Evolutionary conservation across 2,113 vertebrate genomes (phyloP).

Genomic region (Malurus melanocephalus): DNA sequence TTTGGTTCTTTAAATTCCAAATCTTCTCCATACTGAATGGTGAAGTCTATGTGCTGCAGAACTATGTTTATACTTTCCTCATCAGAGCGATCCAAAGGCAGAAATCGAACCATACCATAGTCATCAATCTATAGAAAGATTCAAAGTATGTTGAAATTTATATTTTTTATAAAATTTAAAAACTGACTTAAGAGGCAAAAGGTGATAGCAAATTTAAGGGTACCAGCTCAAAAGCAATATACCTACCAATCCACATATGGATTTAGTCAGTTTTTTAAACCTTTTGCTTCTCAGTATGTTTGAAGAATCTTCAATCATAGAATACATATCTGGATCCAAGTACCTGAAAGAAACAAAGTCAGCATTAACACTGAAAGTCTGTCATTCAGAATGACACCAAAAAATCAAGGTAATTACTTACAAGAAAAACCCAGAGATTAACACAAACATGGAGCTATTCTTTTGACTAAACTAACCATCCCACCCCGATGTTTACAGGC

Average conservation of each 20-base stretch:
- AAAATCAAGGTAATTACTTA: neutral
- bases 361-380: neutral
- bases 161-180: no score
- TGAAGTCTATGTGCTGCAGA: constrained; percentile 91
- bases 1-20: constrained; percentile 95
- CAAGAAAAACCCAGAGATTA: neutral
- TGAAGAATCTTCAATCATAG: constrained; percentile 87
- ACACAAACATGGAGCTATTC: neutral
- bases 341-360: constrained; percentile 74
- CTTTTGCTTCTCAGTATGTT: constrained; percentile 82
- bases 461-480: neutral
- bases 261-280: constrained; percentile 91
- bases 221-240: neutral
- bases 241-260: constrained; percentile 91
- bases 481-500: neutral
- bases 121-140: constrained; percentile 83
- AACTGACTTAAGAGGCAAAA: neutral
- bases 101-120: constrained; percentile 95
- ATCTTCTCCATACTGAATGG: constrained; percentile 97
- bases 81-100: constrained; percentile 92
- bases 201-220: neutral
- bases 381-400: neutral
- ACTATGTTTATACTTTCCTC: constrained; percentile 93
- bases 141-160: neutral
- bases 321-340: constrained; percentile 97